Evolutionary conservation across 53 echinoderm and acorn worm species (phyloP).

Genomic region (Apostichopus leukothele): DNA sequence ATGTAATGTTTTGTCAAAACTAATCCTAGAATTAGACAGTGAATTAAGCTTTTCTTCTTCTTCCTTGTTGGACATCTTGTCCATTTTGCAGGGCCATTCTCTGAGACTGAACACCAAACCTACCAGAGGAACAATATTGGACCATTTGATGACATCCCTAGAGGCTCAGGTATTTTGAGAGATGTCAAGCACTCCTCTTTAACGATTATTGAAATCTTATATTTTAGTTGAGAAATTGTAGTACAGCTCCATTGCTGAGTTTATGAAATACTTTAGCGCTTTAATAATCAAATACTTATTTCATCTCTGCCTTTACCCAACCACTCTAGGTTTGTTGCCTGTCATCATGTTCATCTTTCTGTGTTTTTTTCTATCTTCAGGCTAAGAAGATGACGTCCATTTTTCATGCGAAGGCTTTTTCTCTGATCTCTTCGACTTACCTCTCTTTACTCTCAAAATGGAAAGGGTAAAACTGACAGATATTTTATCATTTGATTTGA

Average conservation of each 20-base stretch:
- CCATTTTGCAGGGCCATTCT: not conserved
- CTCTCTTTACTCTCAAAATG: slow-evolving; percentile 73
- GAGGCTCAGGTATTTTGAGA: not conserved
- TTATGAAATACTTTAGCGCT: not conserved
- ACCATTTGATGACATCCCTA: slow-evolving; percentile 25
- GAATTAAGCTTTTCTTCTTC: not conserved
- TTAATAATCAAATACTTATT: not conserved
- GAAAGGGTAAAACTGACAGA: slow-evolving; percentile 56
- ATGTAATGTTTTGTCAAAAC: too few species aligned
- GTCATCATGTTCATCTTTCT: not conserved
- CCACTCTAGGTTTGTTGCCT: not conserved
- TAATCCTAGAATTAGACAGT: too few species aligned
- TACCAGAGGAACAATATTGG: not conserved
- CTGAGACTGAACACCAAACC: slow-evolving; percentile 22
- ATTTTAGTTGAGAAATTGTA: too few species aligned
- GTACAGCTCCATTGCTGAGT: too few species aligned
- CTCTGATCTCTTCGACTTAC: slow-evolving; percentile 72
- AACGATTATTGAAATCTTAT: too few species aligned
- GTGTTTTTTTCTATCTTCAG: slow-evolving; percentile 1
- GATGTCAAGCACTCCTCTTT: too few species aligned
- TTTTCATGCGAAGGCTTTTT: slow-evolving; percentile 83
- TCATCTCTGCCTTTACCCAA: too few species aligned
- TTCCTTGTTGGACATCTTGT: not conserved
- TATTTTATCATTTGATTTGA: too few species aligned
- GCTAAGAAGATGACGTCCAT: slow-evolving; percentile 58